Percentiles rank a stretch among this genome's conserved stretches.
Evolutionary conservation across 2,888 invertebrate species (phyloP).

Genomic region (Drosophila macrospina): DNA sequence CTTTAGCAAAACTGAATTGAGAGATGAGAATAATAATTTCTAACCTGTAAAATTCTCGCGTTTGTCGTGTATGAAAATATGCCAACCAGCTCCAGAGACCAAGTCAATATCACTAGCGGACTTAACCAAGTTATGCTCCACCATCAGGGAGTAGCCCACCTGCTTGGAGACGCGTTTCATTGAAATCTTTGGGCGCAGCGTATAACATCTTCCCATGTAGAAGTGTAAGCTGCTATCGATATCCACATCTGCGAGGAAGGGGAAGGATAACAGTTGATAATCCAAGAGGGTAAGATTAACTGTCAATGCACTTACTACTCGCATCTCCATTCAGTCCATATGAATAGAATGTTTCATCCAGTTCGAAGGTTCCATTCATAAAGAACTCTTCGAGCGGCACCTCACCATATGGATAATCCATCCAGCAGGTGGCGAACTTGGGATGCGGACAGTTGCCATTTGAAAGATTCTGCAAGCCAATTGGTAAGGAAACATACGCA

Average conservation of each 20-base stretch:
- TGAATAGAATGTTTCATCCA: slow-evolving; percentile 86
- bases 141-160: slow-evolving; percentile 87
- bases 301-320: slow-evolving; percentile 84
- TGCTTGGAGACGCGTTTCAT: slow-evolving; percentile 85
- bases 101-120: slow-evolving; percentile 53
- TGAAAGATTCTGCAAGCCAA: slow-evolving; percentile 53
- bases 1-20: neutral
- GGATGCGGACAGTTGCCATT: slow-evolving; percentile 85
- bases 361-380: slow-evolving; percentile 87
- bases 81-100: slow-evolving; percentile 87
- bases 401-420: slow-evolving; percentile 87
- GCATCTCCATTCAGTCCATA: slow-evolving; percentile 86
- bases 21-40: neutral
- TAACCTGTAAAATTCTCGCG: slow-evolving; percentile 88
- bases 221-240: slow-evolving; percentile 86
- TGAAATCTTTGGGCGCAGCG: slow-evolving; percentile 86
- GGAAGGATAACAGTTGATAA: neutral
- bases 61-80: slow-evolving; percentile 88
- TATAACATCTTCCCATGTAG: slow-evolving; percentile 88
- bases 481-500: neutral
- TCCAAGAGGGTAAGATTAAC: too few species aligned
- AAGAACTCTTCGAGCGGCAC: slow-evolving; percentile 87
- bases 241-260: slow-evolving; percentile 86
- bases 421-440: slow-evolving; percentile 87
- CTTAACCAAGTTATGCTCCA: slow-evolving; percentile 85